Percentiles rank a stretch among this genome's conserved stretches.
These are phyloP conservation scores for Corythornis madagascariensis DNA, from an alignment of 2,113 vertebrate species.

Conservation along the genomic window DNA sequence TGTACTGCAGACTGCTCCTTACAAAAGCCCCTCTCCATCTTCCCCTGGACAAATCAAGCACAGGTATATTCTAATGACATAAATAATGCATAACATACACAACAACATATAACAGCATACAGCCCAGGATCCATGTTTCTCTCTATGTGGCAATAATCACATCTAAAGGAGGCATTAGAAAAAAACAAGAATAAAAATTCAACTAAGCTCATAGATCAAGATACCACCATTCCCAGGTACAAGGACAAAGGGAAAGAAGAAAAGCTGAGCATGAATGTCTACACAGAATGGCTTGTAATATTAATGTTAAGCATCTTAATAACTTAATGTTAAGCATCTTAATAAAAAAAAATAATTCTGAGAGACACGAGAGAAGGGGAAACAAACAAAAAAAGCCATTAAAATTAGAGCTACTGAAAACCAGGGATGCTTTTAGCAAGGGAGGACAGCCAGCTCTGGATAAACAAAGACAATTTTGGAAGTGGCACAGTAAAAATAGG, in stretches of 20 bases:
- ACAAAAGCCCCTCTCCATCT: not conserved
- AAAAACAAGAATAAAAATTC: not conserved
- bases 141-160: not conserved
- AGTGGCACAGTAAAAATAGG: slow-evolving; percentile 47
- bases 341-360: not conserved
- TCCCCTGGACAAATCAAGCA: not conserved
- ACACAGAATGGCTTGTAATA: accelerated
- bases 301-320: not conserved
- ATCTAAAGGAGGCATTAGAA: not conserved
- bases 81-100: not conserved
- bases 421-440: slow-evolving; percentile 23
- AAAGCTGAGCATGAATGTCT: not conserved
- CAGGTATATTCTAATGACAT: not conserved
- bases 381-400: not conserved
- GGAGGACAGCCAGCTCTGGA: slow-evolving; percentile 20
- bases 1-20: not conserved
- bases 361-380: not conserved
- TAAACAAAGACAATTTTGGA: slow-evolving; percentile 55
- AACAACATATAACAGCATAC: accelerated
- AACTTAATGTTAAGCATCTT: not conserved
- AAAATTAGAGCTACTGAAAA: slow-evolving; percentile 42
- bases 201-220: not conserved
- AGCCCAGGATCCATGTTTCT: not conserved
- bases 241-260: not conserved
- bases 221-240: not conserved